A percentile compares a stretch with the other conserved stretches of the same genome.
phyloP scores from a whole-genome alignment of 23 tunicate species.

The Trididemnum clinides region DNA sequence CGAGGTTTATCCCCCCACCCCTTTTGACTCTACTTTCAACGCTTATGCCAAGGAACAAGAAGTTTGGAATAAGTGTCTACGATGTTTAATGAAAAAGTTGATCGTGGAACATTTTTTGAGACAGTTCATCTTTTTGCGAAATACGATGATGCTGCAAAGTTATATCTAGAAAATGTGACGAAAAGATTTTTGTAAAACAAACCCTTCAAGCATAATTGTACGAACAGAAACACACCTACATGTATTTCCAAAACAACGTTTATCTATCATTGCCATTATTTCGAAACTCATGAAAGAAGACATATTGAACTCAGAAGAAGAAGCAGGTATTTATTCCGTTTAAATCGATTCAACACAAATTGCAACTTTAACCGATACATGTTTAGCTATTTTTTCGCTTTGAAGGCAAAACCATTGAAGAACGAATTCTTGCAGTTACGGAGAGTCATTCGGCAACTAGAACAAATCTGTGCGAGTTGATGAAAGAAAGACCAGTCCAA shows the following conservation, averaged over 20 bases:
- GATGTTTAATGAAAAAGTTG: not conserved
- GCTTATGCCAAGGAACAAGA: not conserved
- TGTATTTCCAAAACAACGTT: not conserved
- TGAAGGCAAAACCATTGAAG: not conserved
- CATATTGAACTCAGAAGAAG: not conserved
- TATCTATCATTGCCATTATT: not conserved
- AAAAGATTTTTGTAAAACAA: not conserved
- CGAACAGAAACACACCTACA: not conserved
- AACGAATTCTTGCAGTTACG: not conserved
- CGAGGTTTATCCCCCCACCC: too few relatives aligned
- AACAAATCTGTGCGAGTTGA: not conserved
- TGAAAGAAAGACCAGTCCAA: not conserved
- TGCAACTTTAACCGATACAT: not conserved
- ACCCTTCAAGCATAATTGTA: not conserved
- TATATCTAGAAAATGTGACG: not conserved
- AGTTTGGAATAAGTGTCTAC: not conserved
- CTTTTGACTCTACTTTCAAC: too few relatives aligned
- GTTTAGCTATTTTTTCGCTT: not conserved
- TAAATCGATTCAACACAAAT: not conserved
- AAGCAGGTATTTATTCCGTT: not conserved
- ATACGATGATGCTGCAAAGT: not conserved
- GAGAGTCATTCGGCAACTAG: not conserved
- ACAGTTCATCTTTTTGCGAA: not conserved
- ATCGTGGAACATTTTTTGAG: not conserved
- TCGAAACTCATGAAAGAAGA: not conserved